Base-by-base conservation (phyloP, 1,140 invertebrate species). In the Drosophila truncata region DNA sequence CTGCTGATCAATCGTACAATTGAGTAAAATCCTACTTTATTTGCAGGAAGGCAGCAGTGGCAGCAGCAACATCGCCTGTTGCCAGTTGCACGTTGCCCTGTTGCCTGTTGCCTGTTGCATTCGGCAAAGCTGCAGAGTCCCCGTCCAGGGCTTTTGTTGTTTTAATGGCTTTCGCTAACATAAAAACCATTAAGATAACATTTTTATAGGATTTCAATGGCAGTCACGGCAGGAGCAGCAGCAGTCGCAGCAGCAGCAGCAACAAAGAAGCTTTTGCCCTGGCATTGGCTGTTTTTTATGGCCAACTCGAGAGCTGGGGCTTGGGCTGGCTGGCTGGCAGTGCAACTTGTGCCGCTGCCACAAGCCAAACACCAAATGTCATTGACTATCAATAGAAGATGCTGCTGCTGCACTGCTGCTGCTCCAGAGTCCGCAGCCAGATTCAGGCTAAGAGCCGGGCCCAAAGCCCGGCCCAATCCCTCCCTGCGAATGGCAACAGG, bases 161-260 rank as follows among this genome's bases (percentile, higher is more conserved):
- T 90, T 91, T 90, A 90, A 91, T 91, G 84, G 90, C 82, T 91
- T 91, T 91, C 81, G 84, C 90, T 83, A 91, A 91, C 88, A 91
- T 91, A 91, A 91, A 91, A 91, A 91, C 88, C 88, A 91, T 91
- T 91, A 91, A 91, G 88, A 91, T 91, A 91, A 91, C 88, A 91
- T 91, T 91, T 91, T 91, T 91, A 91, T 91, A 91, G 88, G 88
- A 91, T 91, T 91, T 91, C 88, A 88, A 91, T 91, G 81, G 88
- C 88, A 84, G 72, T 81, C 83, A 84, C 86, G 81, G 86, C 86
- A 91, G 78, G 78, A 65, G 57, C 73, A 65, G 39, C 50, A 58
- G 63, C 47, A 35, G 27, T 18, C n/a, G 84, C 84, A 83, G 78
- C 50, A 58, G 54, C 46, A 70, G 70, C 61, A 66, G 75, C 85